Percentiles rank a stretch among this genome's conserved stretches.
Conservation (phyloP, 1,140 invertebrate species). For the Rhopalosiphum maidis region DNA sequence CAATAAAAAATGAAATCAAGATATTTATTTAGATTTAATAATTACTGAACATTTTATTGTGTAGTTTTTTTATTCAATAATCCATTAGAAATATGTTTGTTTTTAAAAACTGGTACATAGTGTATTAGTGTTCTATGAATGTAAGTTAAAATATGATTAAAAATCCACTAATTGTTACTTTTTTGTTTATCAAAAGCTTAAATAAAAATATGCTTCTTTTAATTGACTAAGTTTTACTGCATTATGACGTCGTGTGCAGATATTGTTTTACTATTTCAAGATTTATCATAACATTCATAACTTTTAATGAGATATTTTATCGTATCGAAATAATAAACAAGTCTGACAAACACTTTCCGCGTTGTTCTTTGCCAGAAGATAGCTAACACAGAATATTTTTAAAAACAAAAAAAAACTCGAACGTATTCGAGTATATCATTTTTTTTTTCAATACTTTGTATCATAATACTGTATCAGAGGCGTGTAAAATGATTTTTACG, state of each 20-base stretch:
- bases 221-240: conserved; percentile 24
- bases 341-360: not conserved
- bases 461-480: not conserved
- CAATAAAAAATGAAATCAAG: not conserved
- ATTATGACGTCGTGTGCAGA: not conserved
- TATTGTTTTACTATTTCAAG: not conserved
- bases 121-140: not conserved
- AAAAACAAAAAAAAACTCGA: not conserved
- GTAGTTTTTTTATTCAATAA: not conserved
- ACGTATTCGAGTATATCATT: not conserved
- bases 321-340: not conserved
- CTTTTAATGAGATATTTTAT: conserved; percentile 34
- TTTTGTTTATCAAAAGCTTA: not conserved
- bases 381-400: not conserved
- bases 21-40: not conserved
- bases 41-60: not conserved
- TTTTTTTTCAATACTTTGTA: not conserved
- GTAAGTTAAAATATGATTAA: not conserved
- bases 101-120: not conserved
- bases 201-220: not conserved
- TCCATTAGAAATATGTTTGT: not conserved
- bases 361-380: not conserved
- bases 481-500: conserved; percentile 8
- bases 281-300: not conserved
- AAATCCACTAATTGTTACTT: not conserved